phyloP scores from a whole-genome alignment of 2,888 invertebrate genomes.

The Sminthurinus aureus region DNA sequence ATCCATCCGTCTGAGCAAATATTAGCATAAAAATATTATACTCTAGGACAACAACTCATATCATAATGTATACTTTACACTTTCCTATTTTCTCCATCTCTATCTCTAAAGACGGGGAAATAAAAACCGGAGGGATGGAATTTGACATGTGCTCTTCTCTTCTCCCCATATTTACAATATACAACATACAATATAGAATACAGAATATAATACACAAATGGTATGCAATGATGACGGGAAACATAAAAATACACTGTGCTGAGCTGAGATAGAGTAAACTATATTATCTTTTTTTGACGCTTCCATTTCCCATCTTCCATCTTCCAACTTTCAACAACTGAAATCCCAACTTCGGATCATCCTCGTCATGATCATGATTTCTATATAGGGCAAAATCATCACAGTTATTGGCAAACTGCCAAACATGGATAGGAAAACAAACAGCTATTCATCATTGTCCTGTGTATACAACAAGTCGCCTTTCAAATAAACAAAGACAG shows the following conservation, averaged over 20 bases:
- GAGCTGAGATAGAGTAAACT: too few species aligned
- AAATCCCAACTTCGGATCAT: background rate
- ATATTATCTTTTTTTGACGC: too few species aligned
- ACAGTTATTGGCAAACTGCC: slow-evolving; percentile 19
- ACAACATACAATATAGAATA: too few species aligned
- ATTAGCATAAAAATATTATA: background rate
- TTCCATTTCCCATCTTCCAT: background rate
- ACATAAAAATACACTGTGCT: background rate
- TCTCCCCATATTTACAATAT: too few species aligned
- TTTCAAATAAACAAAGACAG: slow-evolving; percentile 28
- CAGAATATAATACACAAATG: too few species aligned
- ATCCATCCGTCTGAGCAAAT: background rate
- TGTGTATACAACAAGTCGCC: slow-evolving; percentile 29
- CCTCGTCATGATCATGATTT: background rate
- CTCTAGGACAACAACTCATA: background rate
- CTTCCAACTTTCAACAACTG: too few species aligned
- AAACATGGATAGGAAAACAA: slow-evolving; percentile 26
- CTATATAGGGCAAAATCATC: background rate
- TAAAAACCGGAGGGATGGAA: too few species aligned
- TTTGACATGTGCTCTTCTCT: background rate
- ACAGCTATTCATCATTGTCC: slow-evolving; percentile 33
- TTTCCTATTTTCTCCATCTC: background rate
- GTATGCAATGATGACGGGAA: background rate
- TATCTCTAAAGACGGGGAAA: background rate
- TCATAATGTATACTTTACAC: background rate